phyloP scores from a whole-genome alignment of 2,888 invertebrate species.

The Eristalis pertinax region DNA sequence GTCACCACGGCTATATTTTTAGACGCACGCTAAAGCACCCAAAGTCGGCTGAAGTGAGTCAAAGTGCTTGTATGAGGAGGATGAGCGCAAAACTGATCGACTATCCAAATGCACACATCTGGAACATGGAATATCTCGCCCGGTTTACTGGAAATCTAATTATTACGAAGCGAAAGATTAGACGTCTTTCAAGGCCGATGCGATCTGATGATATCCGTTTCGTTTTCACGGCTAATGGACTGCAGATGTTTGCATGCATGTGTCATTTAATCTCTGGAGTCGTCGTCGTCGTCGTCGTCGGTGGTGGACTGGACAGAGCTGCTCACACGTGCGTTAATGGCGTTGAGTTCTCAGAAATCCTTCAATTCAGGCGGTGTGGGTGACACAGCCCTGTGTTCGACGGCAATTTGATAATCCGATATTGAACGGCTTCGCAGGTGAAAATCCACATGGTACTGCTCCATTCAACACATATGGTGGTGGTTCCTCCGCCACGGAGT shows the following conservation, averaged over 20 bases:
- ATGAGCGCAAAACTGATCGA: slow-evolving; percentile 15
- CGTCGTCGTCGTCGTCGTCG: background rate
- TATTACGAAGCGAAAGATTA: slow-evolving; percentile 43
- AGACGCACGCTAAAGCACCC: slow-evolving; percentile 31
- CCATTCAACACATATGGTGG: background rate
- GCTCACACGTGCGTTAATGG: background rate
- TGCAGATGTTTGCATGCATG: slow-evolving; percentile 58
- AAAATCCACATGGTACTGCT: slow-evolving; percentile 20
- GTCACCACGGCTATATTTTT: slow-evolving; percentile 35
- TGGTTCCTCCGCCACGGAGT: background rate
- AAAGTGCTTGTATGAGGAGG: background rate
- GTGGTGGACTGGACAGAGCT: slow-evolving; percentile 18
- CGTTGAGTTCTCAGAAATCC: slow-evolving; percentile 42
- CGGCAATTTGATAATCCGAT: slow-evolving; percentile 56
- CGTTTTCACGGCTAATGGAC: slow-evolving; percentile 56
- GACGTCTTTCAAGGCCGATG: slow-evolving; percentile 56
- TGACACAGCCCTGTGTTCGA: slow-evolving; percentile 4
- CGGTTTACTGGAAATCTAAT: slow-evolving; percentile 56
- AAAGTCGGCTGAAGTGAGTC: slow-evolving; percentile 49
- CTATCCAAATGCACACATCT: slow-evolving; percentile 40
- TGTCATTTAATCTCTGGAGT: slow-evolving; percentile 19
- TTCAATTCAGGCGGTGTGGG: slow-evolving; percentile 10
- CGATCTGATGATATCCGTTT: slow-evolving; percentile 45
- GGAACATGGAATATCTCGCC: slow-evolving; percentile 12
- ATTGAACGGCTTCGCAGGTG: slow-evolving; percentile 70